Conservation (phyloP, 2,888 invertebrate species). For the Eupithecia subumbrata region DNA sequence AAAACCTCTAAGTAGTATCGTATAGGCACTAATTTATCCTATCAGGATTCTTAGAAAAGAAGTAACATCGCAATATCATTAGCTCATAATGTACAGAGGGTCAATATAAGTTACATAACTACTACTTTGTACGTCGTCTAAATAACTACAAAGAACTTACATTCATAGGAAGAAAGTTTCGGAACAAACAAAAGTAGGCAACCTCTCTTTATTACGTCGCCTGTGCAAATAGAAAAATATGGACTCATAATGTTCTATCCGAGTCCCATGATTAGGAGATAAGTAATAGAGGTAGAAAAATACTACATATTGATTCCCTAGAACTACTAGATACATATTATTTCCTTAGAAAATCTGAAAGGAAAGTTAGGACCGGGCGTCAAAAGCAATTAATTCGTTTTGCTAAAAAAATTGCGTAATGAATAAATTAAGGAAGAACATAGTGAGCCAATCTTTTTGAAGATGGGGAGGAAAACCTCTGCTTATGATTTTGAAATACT, state of each 20-base stretch:
- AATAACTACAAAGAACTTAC: conserved; percentile 52
- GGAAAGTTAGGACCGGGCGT: background rate
- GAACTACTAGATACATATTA: background rate
- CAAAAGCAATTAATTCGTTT: background rate
- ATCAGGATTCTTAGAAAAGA: conserved; percentile 20
- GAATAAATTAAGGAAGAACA: background rate
- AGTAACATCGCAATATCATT: conserved; percentile 29
- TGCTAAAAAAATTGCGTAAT: background rate
- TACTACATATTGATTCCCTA: background rate
- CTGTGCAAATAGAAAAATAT: conserved; percentile 58
- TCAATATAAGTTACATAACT: conserved; percentile 38
- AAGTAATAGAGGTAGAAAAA: conserved; percentile 1
- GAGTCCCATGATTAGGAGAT: conserved; percentile 37
- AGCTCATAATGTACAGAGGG: conserved; percentile 31
- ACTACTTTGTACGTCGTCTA: conserved; percentile 35
- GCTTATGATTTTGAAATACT: background rate
- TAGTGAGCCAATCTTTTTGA: background rate
- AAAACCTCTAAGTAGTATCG: background rate
- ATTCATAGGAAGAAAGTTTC: conserved; percentile 60
- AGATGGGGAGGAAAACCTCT: background rate
- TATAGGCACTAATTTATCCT: conserved; percentile 6
- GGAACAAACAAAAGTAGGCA: conserved; percentile 56
- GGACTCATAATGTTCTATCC: conserved; percentile 45
- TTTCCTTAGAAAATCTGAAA: background rate
- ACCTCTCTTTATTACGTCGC: conserved; percentile 62